These are phyloP conservation scores for Tiliacea citrago DNA, from an alignment of 2,888 invertebrate genomes.

Conservation along the genomic window DNA sequence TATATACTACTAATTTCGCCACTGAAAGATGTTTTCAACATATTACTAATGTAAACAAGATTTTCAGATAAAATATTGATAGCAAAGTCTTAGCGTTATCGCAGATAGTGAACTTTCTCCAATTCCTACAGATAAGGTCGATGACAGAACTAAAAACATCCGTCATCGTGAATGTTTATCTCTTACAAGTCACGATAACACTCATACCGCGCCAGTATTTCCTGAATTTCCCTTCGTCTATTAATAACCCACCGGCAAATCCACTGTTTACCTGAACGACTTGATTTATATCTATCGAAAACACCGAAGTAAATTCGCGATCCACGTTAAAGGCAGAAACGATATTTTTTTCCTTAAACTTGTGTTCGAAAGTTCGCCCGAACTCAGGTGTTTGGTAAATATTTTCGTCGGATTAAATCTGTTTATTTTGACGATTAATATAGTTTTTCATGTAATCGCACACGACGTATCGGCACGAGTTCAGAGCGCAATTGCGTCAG, in stretches of 20 bases:
- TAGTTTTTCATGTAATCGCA: constrained; percentile 38
- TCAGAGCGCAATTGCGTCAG: constrained; percentile 75
- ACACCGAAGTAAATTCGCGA: constrained; percentile 31
- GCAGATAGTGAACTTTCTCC: constrained; percentile 47
- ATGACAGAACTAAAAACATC: constrained; percentile 44
- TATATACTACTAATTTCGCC: not conserved
- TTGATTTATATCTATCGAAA: constrained; percentile 45
- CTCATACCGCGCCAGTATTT: constrained; percentile 36
- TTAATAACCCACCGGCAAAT: constrained; percentile 48
- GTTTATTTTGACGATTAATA: constrained; percentile 36
- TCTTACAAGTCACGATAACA: constrained; percentile 30
- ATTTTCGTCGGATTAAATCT: constrained; percentile 28
- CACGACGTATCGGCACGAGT: constrained; percentile 50
- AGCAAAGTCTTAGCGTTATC: constrained; percentile 37
- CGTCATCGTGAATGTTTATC: constrained; percentile 51
- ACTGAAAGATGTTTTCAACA: not conserved
- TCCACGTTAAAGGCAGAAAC: constrained; percentile 25
- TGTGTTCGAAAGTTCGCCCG: constrained; percentile 9
- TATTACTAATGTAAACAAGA: constrained; percentile 25
- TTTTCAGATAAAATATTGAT: constrained; percentile 28
- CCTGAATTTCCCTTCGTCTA: constrained; percentile 49
- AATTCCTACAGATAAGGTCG: constrained; percentile 39
- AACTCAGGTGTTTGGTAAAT: constrained; percentile 41
- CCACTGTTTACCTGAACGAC: constrained; percentile 55
- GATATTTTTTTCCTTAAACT: constrained; percentile 32